A percentile compares a stretch with the other conserved stretches of the same genome.
Conservation (phyloP, 2,113 vertebrate species). For the Suricata suricatta region DNA sequence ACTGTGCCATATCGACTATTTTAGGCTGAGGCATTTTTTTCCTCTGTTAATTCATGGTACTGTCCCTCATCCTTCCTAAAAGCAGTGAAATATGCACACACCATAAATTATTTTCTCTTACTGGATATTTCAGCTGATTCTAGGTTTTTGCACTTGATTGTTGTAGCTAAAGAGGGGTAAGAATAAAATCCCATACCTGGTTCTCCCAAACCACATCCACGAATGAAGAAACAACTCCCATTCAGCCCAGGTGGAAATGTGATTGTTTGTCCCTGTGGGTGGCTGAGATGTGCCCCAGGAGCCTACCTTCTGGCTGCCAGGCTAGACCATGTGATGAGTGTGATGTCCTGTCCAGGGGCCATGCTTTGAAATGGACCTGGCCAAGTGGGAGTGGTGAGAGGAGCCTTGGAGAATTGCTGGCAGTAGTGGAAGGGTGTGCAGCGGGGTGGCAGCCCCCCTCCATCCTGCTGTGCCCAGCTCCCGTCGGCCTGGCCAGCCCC, state of each 20-base stretch:
- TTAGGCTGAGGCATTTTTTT: not conserved
- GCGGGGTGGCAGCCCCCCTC: not conserved
- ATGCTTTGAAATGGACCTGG: not conserved
- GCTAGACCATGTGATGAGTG: too few relatives aligned
- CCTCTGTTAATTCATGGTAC: not conserved
- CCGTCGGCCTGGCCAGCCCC: not conserved
- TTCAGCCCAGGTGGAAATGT: not conserved
- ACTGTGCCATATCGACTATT: not conserved
- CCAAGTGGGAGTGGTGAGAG: not conserved
- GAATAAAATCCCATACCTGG: not conserved
- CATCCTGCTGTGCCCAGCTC: not conserved
- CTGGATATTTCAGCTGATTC: not conserved
- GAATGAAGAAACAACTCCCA: not conserved
- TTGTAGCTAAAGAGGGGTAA: not conserved
- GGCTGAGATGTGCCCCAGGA: not conserved
- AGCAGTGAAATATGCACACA: not conserved
- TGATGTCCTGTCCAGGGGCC: not conserved
- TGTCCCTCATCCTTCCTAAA: not conserved
- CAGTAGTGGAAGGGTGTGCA: not conserved
- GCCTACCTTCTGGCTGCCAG: not conserved
- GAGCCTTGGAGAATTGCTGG: not conserved
- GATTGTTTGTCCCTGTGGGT: not conserved
- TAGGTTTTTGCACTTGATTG: not conserved
- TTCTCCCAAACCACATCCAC: not conserved
- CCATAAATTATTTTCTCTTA: not conserved